These are phyloP conservation scores for Epirrhoe tristata DNA, from an alignment of 2,888 invertebrate genomes.

Conservation along the genomic window DNA sequence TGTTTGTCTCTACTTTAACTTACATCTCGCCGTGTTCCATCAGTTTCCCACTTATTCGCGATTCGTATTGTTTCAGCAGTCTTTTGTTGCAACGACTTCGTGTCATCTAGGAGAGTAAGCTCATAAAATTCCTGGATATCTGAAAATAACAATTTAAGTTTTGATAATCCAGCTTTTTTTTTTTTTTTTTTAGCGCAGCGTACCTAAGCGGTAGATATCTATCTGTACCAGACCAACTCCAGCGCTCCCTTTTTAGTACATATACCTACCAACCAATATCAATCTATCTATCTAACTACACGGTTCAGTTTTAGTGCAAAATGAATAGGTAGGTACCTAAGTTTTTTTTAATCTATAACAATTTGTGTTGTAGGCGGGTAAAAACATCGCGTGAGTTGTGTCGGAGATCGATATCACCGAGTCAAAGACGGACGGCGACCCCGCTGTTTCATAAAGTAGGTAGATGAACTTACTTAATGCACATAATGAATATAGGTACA, in stretches of 20 bases:
- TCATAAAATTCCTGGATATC: constrained; percentile 99
- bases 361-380: constrained; percentile 51
- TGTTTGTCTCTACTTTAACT: constrained; percentile 39
- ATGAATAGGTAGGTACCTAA: constrained; percentile 18
- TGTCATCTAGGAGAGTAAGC: constrained; percentile 97
- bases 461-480: constrained; percentile 17
- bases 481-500: neutral
- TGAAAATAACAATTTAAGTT: constrained; percentile 55
- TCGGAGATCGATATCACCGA: constrained; percentile 66
- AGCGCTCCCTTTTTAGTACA: neutral
- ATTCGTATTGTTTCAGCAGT: constrained; percentile 97
- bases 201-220: neutral
- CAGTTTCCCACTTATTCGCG: constrained; percentile 96
- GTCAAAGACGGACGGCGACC: constrained; percentile 60
- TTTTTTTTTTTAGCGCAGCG: too few relatives aligned
- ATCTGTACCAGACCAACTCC: neutral
- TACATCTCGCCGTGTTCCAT: constrained; percentile 78
- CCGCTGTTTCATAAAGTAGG: constrained; percentile 38
- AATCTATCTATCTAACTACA: too few relatives aligned
- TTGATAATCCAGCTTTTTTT: neutral
- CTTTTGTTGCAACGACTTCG: constrained; percentile 97
- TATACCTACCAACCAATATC: too few relatives aligned
- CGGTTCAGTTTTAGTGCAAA: constrained; percentile 15
- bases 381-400: constrained; percentile 64
- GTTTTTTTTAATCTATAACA: constrained; percentile 51